Conservation (phyloP, 2,113 vertebrate genomes). For the Odobenus rosmarus region DNA sequence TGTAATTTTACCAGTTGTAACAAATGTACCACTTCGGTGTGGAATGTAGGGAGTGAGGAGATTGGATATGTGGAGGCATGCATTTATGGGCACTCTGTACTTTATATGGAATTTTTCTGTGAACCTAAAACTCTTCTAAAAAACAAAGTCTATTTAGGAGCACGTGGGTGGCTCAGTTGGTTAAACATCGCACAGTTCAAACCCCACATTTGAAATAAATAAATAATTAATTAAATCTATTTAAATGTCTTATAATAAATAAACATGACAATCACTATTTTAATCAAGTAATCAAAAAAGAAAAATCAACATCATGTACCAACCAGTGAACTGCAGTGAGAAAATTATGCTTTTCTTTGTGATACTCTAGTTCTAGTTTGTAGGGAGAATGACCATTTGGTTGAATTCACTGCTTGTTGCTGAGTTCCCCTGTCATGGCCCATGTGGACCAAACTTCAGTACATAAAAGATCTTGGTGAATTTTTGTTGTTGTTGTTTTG, state of each 20-base stretch:
- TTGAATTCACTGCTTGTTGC: background rate
- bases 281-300: background rate
- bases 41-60: background rate
- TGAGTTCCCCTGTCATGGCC: too few relatives aligned
- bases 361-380: background rate
- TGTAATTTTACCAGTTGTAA: background rate
- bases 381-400: background rate
- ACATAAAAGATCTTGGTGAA: background rate
- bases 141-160: background rate
- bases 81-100: background rate
- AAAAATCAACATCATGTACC: background rate
- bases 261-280: background rate
- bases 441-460: background rate
- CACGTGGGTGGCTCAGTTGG: background rate
- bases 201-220: background rate
- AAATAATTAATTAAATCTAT: background rate
- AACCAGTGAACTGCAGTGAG: too few relatives aligned
- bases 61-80: background rate
- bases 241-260: background rate
- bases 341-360: background rate
- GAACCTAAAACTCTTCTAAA: background rate
- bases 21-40: background rate
- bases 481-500: too few relatives aligned
- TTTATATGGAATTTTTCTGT: background rate
- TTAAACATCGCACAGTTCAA: background rate